phyloP scores from a whole-genome alignment of 2,113 vertebrate genomes.

The Syngnathus floridae region DNA sequence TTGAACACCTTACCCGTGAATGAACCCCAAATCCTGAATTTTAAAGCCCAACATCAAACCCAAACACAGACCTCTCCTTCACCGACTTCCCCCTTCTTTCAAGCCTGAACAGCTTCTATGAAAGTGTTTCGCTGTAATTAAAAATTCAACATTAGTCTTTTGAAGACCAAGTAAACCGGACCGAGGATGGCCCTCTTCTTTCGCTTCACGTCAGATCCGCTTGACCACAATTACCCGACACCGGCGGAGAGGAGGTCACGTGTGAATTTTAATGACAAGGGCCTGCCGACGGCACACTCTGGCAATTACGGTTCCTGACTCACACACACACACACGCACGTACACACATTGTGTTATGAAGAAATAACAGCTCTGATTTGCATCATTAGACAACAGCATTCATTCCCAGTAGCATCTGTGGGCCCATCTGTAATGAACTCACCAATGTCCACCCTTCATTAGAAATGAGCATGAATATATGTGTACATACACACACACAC shows the following conservation, averaged over 20 bases:
- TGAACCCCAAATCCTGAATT: neutral
- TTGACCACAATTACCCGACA: constrained; percentile 40
- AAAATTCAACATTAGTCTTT: neutral
- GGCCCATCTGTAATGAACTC: constrained; percentile 41
- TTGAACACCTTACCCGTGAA: neutral
- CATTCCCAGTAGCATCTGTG: constrained; percentile 53
- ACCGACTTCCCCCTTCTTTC: neutral
- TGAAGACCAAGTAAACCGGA: neutral
- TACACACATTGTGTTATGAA: constrained; percentile 16
- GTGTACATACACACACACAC: no score
- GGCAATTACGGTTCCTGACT: constrained; percentile 28
- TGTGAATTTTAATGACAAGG: constrained; percentile 33
- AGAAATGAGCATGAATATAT: constrained; percentile 13
- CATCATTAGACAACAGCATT: constrained; percentile 41
- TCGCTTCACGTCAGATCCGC: constrained; percentile 9
- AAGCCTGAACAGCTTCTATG: neutral
- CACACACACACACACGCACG: neutral
- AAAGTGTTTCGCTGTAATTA: neutral
- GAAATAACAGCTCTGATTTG: constrained; percentile 45
- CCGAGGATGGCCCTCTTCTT: neutral
- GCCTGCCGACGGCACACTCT: constrained; percentile 11
- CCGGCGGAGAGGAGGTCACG: constrained; percentile 20
- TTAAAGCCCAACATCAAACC: neutral
- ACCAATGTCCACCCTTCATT: constrained; percentile 44
- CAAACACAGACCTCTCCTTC: neutral